Conservation (phyloP, 1,140 invertebrate genomes). For the Phymorhynchus buccinoides region DNA sequence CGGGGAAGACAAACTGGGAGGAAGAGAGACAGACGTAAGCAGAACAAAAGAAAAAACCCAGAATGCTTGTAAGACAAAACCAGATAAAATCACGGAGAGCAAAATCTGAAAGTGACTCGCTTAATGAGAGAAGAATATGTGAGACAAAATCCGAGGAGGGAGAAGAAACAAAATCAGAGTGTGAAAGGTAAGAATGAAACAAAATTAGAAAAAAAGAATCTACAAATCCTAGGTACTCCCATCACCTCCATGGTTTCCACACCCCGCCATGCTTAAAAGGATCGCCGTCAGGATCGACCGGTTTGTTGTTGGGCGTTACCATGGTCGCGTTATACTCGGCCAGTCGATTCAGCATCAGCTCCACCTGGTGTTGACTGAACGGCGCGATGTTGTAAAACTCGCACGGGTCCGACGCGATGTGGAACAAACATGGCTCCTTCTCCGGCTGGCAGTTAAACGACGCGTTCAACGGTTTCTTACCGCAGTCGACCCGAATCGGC, state of each 20-base stretch:
- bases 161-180: background rate
- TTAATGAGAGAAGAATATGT: no score
- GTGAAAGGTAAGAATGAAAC: no score
- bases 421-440: slow-evolving; percentile 83
- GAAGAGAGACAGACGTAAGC: no score
- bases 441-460: slow-evolving; percentile 78
- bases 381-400: slow-evolving; percentile 84
- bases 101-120: no score
- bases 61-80: background rate
- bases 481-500: slow-evolving; percentile 59
- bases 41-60: background rate
- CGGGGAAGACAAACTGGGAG: no score
- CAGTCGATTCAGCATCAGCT: slow-evolving; percentile 74
- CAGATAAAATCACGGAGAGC: no score
- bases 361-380: slow-evolving; percentile 66
- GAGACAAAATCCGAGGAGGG: background rate
- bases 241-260: slow-evolving; percentile 60
- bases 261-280: slow-evolving; percentile 56
- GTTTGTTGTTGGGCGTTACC: slow-evolving; percentile 60
- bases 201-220: no score
- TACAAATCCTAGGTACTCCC: no score
- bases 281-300: slow-evolving; percentile 52
- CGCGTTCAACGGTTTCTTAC: slow-evolving; percentile 57
- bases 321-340: slow-evolving; percentile 49
- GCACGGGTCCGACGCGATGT: slow-evolving; percentile 87